These are phyloP conservation scores for Sebastes umbrosus DNA, from an alignment of 2,797 vertebrate species.

Conservation along the genomic window DNA sequence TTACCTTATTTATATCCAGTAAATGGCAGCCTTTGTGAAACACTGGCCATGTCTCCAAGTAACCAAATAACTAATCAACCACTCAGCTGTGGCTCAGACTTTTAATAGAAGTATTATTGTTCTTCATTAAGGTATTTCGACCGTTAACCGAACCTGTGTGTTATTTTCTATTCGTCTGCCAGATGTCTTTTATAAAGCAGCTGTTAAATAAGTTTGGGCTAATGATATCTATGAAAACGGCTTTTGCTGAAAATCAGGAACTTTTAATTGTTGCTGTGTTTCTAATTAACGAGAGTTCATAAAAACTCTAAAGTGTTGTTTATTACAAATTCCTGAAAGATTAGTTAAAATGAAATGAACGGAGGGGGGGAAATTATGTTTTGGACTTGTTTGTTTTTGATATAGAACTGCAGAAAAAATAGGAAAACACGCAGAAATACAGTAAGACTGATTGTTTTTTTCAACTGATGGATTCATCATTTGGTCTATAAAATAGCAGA, in stretches of 20 bases:
- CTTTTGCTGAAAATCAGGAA: slow-evolving; percentile 34
- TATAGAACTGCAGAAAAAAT: background rate
- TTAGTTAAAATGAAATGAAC: slow-evolving; percentile 42
- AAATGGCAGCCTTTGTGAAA: slow-evolving; percentile 66
- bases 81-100: slow-evolving; percentile 69
- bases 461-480: background rate
- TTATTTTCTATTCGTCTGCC: slow-evolving; percentile 62
- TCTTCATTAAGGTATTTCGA: slow-evolving; percentile 67
- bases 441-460: background rate
- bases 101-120: slow-evolving; percentile 73
- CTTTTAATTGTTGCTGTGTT: slow-evolving; percentile 61
- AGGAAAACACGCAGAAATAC: background rate
- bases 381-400: slow-evolving; percentile 9
- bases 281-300: slow-evolving; percentile 55
- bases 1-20: slow-evolving; percentile 64
- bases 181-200: slow-evolving; percentile 71
- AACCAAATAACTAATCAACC: slow-evolving; percentile 73
- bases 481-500: background rate
- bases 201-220: slow-evolving; percentile 61
- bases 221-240: slow-evolving; percentile 58
- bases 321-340: slow-evolving; percentile 56
- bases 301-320: slow-evolving; percentile 52
- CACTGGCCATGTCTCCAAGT: slow-evolving; percentile 59
- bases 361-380: slow-evolving; percentile 6
- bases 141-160: slow-evolving; percentile 50